Evolutionary conservation across 2,797 vertebrate genomes (phyloP).

Genomic region (Schizopygopsis malacanthus): DNA sequence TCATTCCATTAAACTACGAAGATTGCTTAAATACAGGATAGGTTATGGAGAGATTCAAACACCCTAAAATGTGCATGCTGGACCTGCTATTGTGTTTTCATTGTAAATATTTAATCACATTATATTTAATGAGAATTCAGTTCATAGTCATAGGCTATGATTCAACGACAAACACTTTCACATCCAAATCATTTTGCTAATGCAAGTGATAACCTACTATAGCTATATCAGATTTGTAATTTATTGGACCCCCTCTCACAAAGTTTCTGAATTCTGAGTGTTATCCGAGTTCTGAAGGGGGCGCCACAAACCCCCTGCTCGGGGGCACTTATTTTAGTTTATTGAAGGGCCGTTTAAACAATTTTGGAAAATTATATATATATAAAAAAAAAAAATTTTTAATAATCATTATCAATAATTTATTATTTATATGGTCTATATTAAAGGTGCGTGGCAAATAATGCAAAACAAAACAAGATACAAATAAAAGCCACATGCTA

Average conservation of each 20-base stretch:
- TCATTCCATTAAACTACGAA: background rate
- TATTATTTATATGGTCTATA: background rate
- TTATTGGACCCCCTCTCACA: background rate
- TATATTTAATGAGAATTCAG: background rate
- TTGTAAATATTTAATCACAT: background rate
- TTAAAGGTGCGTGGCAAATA: background rate
- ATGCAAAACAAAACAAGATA: background rate
- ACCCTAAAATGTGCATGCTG: background rate
- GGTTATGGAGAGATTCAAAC: background rate
- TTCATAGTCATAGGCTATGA: background rate
- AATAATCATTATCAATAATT: background rate
- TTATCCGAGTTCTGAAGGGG: constrained; percentile 32
- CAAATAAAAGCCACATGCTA: background rate
- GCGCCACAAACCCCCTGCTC: constrained; percentile 30
- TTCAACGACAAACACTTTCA: background rate
- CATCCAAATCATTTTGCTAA: too few species aligned
- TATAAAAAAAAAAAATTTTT: too few species aligned
- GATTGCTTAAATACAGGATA: too few species aligned
- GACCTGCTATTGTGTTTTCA: background rate
- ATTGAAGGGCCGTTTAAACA: background rate
- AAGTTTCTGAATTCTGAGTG: background rate
- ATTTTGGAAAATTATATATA: background rate
- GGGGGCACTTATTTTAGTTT: background rate
- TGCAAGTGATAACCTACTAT: background rate
- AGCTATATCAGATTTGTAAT: background rate